These are phyloP conservation scores for Dendropsophus ebraccatus DNA, from an alignment of 2,113 vertebrate species.

Conservation along the genomic window DNA sequence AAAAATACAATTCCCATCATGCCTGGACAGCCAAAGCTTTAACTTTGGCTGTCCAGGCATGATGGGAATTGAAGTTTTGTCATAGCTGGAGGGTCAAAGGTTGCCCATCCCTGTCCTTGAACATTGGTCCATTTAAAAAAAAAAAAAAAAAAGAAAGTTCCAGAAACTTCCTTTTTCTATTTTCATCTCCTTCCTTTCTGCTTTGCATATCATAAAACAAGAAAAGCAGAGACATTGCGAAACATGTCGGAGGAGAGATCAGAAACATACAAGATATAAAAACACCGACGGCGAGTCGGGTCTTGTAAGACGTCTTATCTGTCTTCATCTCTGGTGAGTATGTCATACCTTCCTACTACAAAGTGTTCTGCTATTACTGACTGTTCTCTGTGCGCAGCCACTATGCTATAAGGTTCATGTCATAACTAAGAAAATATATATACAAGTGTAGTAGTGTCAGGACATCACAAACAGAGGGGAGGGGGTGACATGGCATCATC, in stretches of 20 bases:
- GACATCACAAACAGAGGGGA: too few species aligned
- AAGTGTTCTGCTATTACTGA: neutral
- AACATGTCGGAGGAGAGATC: neutral
- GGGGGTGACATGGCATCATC: too few species aligned
- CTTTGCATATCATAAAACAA: neutral
- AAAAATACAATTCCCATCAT: too few species aligned
- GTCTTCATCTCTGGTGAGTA: neutral
- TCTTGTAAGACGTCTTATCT: constrained; percentile 22
- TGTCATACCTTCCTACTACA: constrained; percentile 7
- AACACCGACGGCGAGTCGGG: neutral
- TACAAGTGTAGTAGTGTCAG: too few species aligned
- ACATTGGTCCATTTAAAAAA: too few species aligned
- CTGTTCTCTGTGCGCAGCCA: neutral
- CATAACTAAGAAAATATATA: neutral
- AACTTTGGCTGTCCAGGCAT: too few species aligned
- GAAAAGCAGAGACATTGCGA: neutral
- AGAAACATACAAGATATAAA: neutral
- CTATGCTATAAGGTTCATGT: neutral
- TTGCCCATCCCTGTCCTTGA: too few species aligned
- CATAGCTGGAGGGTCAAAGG: too few species aligned
- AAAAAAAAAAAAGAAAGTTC: too few species aligned
- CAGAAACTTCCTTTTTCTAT: neutral
- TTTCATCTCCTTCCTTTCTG: neutral
- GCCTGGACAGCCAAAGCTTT: too few species aligned
- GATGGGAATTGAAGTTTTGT: too few species aligned